These are phyloP conservation scores for Acyrthosiphon pisum DNA, from an alignment of 1,140 invertebrate species.

Conservation along the genomic window DNA sequence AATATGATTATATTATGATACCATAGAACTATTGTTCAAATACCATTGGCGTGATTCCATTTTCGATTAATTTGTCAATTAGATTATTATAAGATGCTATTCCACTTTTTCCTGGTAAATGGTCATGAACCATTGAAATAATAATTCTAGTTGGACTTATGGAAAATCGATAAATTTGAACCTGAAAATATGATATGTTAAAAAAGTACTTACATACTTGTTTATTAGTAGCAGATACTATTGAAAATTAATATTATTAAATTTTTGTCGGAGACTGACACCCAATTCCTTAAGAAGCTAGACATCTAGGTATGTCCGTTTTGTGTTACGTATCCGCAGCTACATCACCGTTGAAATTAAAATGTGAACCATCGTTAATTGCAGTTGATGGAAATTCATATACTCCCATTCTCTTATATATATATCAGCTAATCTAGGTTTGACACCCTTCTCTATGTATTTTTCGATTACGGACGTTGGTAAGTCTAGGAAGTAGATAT, in stretches of 20 bases:
- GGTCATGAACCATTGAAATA: background rate
- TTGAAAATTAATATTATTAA: background rate
- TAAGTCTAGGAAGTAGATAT: background rate
- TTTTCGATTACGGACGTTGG: background rate
- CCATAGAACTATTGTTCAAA: background rate
- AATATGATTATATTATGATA: no score
- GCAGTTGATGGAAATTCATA: background rate
- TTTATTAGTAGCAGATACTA: no score
- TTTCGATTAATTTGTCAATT: slow-evolving; percentile 2
- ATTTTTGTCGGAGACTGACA: background rate
- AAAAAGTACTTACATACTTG: no score
- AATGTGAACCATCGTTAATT: background rate
- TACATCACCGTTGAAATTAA: background rate
- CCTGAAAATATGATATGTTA: background rate
- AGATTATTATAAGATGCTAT: background rate
- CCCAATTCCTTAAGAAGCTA: background rate
- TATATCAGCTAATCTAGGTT: background rate
- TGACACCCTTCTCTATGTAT: background rate
- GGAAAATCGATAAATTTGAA: background rate
- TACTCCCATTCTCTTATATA: background rate
- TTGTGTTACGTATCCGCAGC: background rate
- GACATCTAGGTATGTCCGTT: background rate
- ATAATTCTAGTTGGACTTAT: background rate
- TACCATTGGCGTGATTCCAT: background rate
- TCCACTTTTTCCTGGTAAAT: background rate